A percentile compares a stretch with the other conserved stretches of the same genome.
Conservation (phyloP, 2,888 invertebrate genomes). For the Andricus quercusramuli region DNA sequence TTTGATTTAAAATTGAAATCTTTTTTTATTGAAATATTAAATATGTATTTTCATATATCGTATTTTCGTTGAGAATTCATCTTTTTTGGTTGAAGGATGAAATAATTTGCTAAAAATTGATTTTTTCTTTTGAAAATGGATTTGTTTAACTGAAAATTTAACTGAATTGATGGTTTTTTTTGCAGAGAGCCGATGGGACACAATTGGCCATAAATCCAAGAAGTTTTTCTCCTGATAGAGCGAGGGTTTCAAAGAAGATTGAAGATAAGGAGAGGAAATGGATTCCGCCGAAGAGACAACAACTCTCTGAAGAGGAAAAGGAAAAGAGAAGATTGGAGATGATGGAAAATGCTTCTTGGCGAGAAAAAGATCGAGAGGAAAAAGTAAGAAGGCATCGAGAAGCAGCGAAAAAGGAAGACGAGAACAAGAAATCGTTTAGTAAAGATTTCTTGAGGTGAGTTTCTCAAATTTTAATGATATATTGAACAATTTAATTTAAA, state of each 20-base stretch:
- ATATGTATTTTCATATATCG: too few species aligned
- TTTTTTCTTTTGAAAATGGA: too few species aligned
- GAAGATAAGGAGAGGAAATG: conserved; percentile 60
- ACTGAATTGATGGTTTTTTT: conserved; percentile 37
- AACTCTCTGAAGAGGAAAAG: conserved; percentile 83
- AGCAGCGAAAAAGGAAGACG: conserved; percentile 80
- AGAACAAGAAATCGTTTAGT: conserved; percentile 75
- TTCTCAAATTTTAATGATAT: too few species aligned
- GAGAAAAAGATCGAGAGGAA: conserved; percentile 84
- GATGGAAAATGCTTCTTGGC: conserved; percentile 88
- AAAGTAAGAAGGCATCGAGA: conserved; percentile 84
- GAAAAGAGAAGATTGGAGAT: conserved; percentile 88
- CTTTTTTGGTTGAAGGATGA: too few species aligned
- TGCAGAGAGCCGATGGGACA: conserved; percentile 67
- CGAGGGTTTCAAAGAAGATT: conserved; percentile 37
- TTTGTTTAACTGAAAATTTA: too few species aligned
- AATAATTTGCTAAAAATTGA: too few species aligned
- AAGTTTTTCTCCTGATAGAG: conserved; percentile 48
- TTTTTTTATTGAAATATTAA: too few species aligned
- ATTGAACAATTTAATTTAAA: too few species aligned
- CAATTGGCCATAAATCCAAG: conserved; percentile 54
- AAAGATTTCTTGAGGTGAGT: conserved; percentile 55
- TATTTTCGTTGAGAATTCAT: too few species aligned
- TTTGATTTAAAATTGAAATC: too few species aligned
- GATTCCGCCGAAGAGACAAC: conserved; percentile 68